Conservation (phyloP, 2,797 vertebrate genomes). For the Cuculus canorus region DNA sequence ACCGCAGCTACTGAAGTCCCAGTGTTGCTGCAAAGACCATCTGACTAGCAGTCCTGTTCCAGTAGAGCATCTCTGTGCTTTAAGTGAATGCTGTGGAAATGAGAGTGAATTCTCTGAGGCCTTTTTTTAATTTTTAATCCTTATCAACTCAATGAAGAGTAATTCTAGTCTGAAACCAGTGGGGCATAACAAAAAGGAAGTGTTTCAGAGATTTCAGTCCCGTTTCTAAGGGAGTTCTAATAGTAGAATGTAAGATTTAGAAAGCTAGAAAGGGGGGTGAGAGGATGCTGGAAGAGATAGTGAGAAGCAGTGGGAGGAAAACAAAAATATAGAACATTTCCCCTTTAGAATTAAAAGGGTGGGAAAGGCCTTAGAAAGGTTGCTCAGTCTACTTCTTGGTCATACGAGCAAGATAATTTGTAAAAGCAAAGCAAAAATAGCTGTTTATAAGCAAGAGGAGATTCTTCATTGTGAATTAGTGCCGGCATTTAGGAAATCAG, state of each 20-base stretch:
- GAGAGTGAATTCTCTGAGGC: conserved; percentile 30
- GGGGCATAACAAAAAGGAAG: conserved; percentile 42
- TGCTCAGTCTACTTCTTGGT: background rate
- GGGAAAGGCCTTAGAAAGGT: background rate
- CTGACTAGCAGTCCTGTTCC: background rate
- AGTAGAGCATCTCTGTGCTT: background rate
- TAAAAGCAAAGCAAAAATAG: background rate
- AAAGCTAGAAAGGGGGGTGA: background rate
- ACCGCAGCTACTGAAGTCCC: background rate
- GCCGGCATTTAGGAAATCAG: background rate
- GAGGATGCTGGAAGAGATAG: background rate
- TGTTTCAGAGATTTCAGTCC: conserved; percentile 37
- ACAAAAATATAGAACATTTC: background rate
- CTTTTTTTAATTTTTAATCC: conserved; percentile 44
- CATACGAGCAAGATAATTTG: background rate
- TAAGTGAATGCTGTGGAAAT: conserved; percentile 47
- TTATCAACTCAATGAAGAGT: conserved; percentile 57
- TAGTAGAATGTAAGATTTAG: conserved; percentile 12
- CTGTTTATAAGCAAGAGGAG: background rate
- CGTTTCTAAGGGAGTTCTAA: background rate
- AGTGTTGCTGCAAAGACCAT: conserved; percentile 11
- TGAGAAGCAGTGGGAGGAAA: background rate
- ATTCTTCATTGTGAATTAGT: background rate
- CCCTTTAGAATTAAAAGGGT: background rate
- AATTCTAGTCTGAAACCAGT: conserved; percentile 46